Percentiles rank a stretch among this genome's conserved stretches.
These are phyloP conservation scores for Tenthredo scrophulariae DNA, from an alignment of 2,888 invertebrate genomes.

Conservation along the genomic window DNA sequence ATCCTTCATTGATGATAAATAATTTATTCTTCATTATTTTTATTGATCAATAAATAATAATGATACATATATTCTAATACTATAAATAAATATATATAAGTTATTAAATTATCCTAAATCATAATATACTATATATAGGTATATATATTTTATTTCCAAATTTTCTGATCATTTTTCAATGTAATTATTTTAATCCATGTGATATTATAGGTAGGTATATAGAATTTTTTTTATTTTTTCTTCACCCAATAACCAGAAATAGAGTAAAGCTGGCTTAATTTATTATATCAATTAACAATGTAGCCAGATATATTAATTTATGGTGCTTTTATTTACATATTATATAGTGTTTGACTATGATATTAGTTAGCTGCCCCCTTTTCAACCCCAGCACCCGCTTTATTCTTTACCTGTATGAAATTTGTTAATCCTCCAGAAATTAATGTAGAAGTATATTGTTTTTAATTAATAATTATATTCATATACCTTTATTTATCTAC, in stretches of 20 bases:
- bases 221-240: background rate
- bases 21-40: background rate
- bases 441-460: background rate
- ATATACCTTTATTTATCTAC: background rate
- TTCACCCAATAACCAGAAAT: background rate
- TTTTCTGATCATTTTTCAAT: background rate
- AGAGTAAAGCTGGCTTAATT: background rate
- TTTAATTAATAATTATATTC: background rate
- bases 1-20: background rate
- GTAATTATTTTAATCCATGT: background rate
- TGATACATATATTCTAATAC: background rate
- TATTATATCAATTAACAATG: background rate
- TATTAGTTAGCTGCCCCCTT: background rate
- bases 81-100: slow-evolving; percentile 7
- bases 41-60: background rate
- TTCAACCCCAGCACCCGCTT: background rate
- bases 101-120: background rate
- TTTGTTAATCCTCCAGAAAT: background rate
- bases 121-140: background rate
- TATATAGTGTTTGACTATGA: background rate
- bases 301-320: background rate
- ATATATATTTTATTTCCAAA: background rate
- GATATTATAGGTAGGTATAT: too few relatives aligned
- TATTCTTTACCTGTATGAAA: background rate
- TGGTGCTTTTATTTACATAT: background rate